Evolutionary conservation across 2,113 vertebrate species (phyloP), one percentile per base, ranked within the genome.

Genomic region (Dicerorhinus sumatrensis): DNA sequence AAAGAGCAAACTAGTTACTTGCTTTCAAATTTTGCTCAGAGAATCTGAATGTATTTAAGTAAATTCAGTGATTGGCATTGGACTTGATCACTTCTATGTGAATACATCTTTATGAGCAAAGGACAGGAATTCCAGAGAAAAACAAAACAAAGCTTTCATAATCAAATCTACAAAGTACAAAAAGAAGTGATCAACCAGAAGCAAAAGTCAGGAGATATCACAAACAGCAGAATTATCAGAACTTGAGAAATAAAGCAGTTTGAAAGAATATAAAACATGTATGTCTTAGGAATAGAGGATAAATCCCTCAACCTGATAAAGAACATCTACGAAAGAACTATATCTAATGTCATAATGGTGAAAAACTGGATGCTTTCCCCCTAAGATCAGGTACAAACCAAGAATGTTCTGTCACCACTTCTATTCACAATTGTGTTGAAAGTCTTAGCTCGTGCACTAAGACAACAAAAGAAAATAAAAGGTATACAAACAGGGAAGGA

Each of bases 151-250:
- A 90, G 63, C 9, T 70, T 0, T 86, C 18, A 72, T 56, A 48
- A 70, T 86, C 56, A 96, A 94, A 94, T 39, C 29, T 82, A 89
- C 31, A 73, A 46, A 89, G 39, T 29, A 92, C 46, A 89, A 95
- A 96, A 89, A 2, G 2, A 91, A 76, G 81, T 85, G 16, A 84
- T 56, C 29, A 56, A 29, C 23, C 8, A 48, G 79, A 54, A 90
- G n/a, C 14, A 73, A 90, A 87, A 36, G 27, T 70, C 29, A 69
- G 51, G 33, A 79, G 29, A 42, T 46, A 54, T 4, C 11, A 73
- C 39, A 80, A 81, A 75, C 6, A 89, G 12, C 23, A 54, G 31
- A 80, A 85, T 27, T 65, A 79, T 39, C 25, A 69, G 31, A 72
- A 89, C 8, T 86, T 89, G 10, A 69, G 42, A 77, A 69, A 86